Evolutionary conservation across 1,140 invertebrate species (phyloP), one percentile per base, ranked within the genome.

Genomic region (Pogonus chalceus): DNA sequence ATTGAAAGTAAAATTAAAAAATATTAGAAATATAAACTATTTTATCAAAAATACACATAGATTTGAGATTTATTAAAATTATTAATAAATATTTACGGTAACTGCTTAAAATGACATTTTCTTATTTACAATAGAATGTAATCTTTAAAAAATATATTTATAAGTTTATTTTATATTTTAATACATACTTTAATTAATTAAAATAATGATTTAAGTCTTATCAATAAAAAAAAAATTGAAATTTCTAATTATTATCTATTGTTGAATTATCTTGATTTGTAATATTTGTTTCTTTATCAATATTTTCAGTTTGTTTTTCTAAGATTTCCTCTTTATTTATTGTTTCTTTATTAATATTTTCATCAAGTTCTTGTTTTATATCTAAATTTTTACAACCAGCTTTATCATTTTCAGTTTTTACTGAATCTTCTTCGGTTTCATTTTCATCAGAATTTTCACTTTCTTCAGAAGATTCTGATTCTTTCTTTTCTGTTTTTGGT

Each of bases 401-500:
- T 31, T 31, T 31, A 31, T 43, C 37, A 12, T 43, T 43, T 10
- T 43, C 37, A 10, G 7, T 43, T 12, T 49, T 24, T 49, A 49
- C 18, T 51, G 37, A 54, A 31, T 55, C 50, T 26, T 58, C 50
- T 26, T 60, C 52, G 20, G 52, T 37, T 3, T 24, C 46, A 16
- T 54, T 48, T n/a, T 48, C 37, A n/a, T 51, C 43, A 18, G 46
- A 7, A 47, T 51, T 23, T 31, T 35, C 16, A 49, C 23, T 35
- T 35, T 21, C 20, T 51, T 59, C 49, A 22, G 0, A 49, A 12
- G 10, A 39, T 57, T 16, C n/a, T 58, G 35, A 1, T 12, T 14
- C 9, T 51, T 55, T 51, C 21, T 59, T 55, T 37, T 56, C 52
- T 23, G 49, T 46, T 35, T 39, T 64, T 57, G n/a, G 49, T 58